Base-by-base conservation (phyloP, 1,140 invertebrate species). In the Vollenhovia emeryi region DNA sequence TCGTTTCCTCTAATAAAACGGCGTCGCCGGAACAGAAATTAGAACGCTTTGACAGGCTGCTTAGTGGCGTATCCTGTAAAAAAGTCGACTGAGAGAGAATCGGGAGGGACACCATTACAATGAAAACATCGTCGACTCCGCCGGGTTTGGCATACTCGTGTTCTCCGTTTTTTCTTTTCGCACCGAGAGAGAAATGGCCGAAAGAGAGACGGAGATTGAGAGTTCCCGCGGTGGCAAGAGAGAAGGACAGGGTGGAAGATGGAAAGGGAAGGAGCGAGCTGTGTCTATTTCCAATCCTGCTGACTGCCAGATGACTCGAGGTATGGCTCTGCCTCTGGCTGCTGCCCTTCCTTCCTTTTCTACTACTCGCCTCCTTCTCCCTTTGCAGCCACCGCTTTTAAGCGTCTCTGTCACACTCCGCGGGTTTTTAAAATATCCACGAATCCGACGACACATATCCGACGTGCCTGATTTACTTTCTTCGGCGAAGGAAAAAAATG, bases 301-400 rank as follows among this genome's bases (percentile, higher is more conserved):
- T 93, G 93, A 94, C 92, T 93, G 92, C 93, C 94, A 94, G 94
- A 95, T 94, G 94, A 94, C 93, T 94, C 91, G 91, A 91, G 87
- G 90, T 88, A 88, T 83, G 88, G 82, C 85, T 90, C 87, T 88
- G 83, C 80, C 86, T 73, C 86, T 45, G 73, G 71, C 64, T 73
- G 75, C 86, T 73, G 66, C 80, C 89, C 89, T 79, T 79, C 76
- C 87, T 89, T 90, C 86, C 84, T 82, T 86, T 86, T 74, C 71
- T 55, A 36, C 40, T 40, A 15, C 43, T 76, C 45, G 36, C 57
- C 50, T 89, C 85, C 43, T 43, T 86, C 60, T 87, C 69, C 86
- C 73, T 78, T 79, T 36, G 50, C 13, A 24, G 40, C 9, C 59
- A 87, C 86, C 75, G 36, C 40, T 82, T n/a, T 62, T 73, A 57